These are phyloP conservation scores for Sandelia bainsii DNA, from an alignment of 2,797 vertebrate genomes.

Conservation along the genomic window DNA sequence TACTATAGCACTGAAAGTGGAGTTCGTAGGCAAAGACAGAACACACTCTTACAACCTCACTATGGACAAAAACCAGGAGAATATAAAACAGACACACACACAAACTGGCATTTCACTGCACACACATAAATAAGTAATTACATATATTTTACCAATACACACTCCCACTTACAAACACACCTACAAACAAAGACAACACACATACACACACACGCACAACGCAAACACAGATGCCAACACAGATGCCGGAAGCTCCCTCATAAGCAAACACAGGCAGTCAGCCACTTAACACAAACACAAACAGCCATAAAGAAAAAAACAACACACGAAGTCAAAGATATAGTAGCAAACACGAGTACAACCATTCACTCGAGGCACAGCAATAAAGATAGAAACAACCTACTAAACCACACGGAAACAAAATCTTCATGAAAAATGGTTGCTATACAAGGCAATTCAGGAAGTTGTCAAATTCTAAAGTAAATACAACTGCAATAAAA, in stretches of 20 bases:
- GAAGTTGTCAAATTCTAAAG: conserved; percentile 4
- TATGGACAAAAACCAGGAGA: conserved; percentile 50
- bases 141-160: conserved; percentile 57
- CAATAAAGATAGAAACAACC: conserved; percentile 25
- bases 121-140: conserved; percentile 59
- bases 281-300: conserved; percentile 70
- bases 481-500: conserved; percentile 9
- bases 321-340: conserved; percentile 56
- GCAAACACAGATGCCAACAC: conserved; percentile 80
- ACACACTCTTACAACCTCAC: conserved; percentile 24
- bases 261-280: conserved; percentile 76
- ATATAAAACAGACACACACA: conserved; percentile 49
- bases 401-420: conserved; percentile 31
- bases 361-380: conserved; percentile 25
- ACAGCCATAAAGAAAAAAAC: conserved; percentile 69
- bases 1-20: conserved; percentile 50
- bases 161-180: conserved; percentile 62
- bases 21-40: conserved; percentile 58
- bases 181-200: conserved; percentile 45
- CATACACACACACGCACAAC: conserved; percentile 46
- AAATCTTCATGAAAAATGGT: conserved; percentile 8
- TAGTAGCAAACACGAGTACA: conserved; percentile 51
- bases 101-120: conserved; percentile 49
- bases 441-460: neutral
- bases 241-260: conserved; percentile 71